Evolutionary conservation across 2,888 invertebrate genomes (phyloP).

Genomic region (Drosophila lacicola): DNA sequence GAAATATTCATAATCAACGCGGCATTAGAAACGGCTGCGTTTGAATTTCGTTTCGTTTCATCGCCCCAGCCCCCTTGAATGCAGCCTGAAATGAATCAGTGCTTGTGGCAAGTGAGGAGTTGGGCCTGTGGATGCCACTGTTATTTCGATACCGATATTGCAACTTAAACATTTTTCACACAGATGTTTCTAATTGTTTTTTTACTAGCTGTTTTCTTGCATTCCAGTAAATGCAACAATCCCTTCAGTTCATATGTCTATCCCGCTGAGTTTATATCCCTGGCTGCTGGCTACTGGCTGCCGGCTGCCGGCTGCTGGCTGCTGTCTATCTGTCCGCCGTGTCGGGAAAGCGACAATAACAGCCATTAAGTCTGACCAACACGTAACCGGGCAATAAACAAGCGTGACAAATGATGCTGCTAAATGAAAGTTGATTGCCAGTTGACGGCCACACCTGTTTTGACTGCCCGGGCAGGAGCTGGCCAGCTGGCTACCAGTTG

Average conservation of each 20-base stretch:
- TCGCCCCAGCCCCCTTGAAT: not conserved
- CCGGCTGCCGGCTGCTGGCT: too few relatives aligned
- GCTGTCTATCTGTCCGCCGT: slow-evolving; percentile 4
- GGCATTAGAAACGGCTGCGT: slow-evolving; percentile 59
- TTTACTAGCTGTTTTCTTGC: not conserved
- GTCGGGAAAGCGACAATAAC: slow-evolving; percentile 60
- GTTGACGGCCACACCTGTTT: slow-evolving; percentile 75
- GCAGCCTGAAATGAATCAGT: slow-evolving; percentile 35
- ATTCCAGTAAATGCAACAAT: slow-evolving; percentile 28
- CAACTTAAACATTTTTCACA: not conserved
- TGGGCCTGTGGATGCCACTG: not conserved
- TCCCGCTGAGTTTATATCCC: not conserved
- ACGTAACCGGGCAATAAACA: slow-evolving; percentile 80
- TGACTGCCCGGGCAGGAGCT: slow-evolving; percentile 28
- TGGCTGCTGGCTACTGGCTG: not conserved
- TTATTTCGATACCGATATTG: not conserved
- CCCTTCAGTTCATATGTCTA: not conserved
- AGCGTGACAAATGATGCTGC: slow-evolving; percentile 85
- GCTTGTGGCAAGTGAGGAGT: slow-evolving; percentile 35
- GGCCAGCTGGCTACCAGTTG: slow-evolving; percentile 11
- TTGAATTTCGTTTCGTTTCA: slow-evolving; percentile 45
- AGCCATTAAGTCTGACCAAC: slow-evolving; percentile 74
- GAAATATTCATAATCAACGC: slow-evolving; percentile 76
- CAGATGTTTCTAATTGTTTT: not conserved
- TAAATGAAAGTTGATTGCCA: slow-evolving; percentile 85